These are phyloP conservation scores for Matsumyia berberina DNA, from an alignment of 2,888 invertebrate genomes.

Conservation along the genomic window DNA sequence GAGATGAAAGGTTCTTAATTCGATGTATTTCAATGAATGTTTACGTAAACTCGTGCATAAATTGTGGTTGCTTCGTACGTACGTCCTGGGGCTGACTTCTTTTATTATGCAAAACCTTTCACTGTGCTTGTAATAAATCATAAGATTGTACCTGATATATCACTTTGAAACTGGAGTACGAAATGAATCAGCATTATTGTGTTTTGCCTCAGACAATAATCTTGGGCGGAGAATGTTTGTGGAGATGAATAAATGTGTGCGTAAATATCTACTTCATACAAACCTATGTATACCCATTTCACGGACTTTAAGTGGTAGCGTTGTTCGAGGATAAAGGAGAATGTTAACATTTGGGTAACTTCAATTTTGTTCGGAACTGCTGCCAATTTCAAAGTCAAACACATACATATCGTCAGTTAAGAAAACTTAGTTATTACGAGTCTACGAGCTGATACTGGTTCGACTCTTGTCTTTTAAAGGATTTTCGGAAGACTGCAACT, in stretches of 20 bases:
- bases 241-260: not conserved
- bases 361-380: too few species aligned
- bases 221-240: not conserved
- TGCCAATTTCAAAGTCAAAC: too few species aligned
- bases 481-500: too few species aligned
- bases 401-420: too few species aligned
- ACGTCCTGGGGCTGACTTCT: not conserved
- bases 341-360: not conserved
- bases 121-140: conserved; percentile 16
- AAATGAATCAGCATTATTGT: not conserved
- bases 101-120: not conserved
- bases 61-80: not conserved
- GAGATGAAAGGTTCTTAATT: conserved; percentile 42
- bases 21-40: conserved; percentile 32
- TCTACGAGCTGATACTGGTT: too few species aligned
- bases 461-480: too few species aligned
- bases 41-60: conserved; percentile 23
- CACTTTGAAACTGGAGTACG: not conserved
- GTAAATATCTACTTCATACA: too few species aligned
- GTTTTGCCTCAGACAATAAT: not conserved
- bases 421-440: too few species aligned
- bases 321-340: too few species aligned
- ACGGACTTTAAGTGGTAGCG: too few species aligned
- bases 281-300: not conserved
- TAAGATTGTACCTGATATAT: conserved; percentile 34